Evolutionary conservation across 2,888 invertebrate genomes (phyloP), one percentile per base, ranked within the genome.

Genomic region (Caenorhabditis panamensis): DNA sequence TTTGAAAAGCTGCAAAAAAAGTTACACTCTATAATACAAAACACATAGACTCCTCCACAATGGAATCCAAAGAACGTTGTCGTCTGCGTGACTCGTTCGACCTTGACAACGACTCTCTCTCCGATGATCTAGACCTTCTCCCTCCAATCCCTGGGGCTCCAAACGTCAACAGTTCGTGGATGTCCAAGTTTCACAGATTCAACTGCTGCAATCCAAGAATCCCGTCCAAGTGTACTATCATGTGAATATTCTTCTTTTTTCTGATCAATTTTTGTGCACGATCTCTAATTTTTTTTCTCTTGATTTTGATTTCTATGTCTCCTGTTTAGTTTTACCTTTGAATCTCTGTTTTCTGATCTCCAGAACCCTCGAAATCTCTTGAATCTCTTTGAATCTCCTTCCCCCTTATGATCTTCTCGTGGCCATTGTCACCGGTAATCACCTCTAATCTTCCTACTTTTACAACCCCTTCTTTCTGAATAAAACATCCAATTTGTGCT

Each of bases 71-170:
- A 18, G 83, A 84, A 44, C 69, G 79, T 13, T 87, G 85, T 11
- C 76, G 84, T 13, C 79, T 89, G 18, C 84, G 84, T 20, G 89
- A 89, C 72, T 87, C 87, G 22, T 85, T 89, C 54, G 89, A 89
- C 26, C 63, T 86, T 36, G 88, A 88, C 41, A 84, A 68, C 18
- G 89, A 89, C 63, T 85, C 85, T 18, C 82, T 86, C 18, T 83
- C 84, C 24, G 89, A 88, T 56, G 87, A 87, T 54, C 79, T 88
- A 22, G 89, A 89, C 61, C 84, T 89, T 9, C 76, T 88, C 16
- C 89, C 89, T n/a, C 87, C 88, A 11, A 79, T 87, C 28, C 82
- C 88, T n/a, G 85, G 83, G 11, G 81, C 83, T 18, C 81, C 85
- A 2, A 83, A 75, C 51, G 69, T 82, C 22, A 80, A 71, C 36